Base-by-base conservation (phyloP, 1,140 invertebrate genomes). In the Ridgeia piscesae region DNA sequence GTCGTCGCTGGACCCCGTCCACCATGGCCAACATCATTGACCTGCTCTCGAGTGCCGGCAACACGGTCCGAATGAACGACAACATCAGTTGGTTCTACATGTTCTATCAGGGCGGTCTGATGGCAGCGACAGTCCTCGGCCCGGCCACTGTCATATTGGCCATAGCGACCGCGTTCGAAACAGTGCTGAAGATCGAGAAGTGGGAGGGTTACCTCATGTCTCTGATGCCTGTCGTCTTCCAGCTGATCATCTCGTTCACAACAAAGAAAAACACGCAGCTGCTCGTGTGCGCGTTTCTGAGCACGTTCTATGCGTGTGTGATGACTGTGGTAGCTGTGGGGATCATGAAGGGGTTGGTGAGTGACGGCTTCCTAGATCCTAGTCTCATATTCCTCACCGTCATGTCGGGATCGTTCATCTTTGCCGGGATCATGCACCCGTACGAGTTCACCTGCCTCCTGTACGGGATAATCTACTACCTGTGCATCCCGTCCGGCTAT, bases 401-500 rank as follows among this genome's bases (percentile, higher is more conserved):
- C 48, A 94, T 96, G 6, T 93, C 94, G 14, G 94, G 94, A 4
- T 94, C 94, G 4, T 96, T 98, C 92, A 95, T 98, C 0, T 94
- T 98, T n/a, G 97, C 97, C 6, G 98, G 97, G 0, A 94, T 98
- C 0, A 94, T 99, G 33, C 98, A 99, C 96, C 98, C 98, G 0
- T 97, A 95, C 95, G 98, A 99, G 96, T 97, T 98, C 92, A 95
- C 94, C 27, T 98, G 98, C 94, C 95, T 99, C 9, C 94, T 97
- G 27, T 97, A 97, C 92, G 97, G 98, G n/a, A 95, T 98, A 6
- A 97, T 99, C 34, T 99, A 99, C 95, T 99, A 98, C 95, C 97
- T 99, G 31, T 98, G 98, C 11, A 98, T 99, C 90, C 98, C 98
- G 0, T 98, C 98, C 92, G 99, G 99, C 98, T 99, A 99, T 94